phyloP scores from a whole-genome alignment of 1,140 invertebrate genomes.

The Tetragonula clypearis region DNA sequence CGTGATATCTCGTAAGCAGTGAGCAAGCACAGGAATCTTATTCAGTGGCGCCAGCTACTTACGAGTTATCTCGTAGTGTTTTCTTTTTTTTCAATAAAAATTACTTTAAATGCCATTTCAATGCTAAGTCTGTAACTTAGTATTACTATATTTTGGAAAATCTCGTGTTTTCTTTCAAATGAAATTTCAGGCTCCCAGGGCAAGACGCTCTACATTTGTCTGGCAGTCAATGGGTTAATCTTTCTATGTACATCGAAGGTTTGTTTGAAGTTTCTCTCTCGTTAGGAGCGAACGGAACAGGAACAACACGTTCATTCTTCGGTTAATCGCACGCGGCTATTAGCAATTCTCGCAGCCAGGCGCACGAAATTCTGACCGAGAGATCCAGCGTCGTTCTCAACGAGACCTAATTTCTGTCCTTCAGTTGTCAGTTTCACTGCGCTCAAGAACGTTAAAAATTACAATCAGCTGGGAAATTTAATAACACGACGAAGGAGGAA shows the following conservation, averaged over 20 bases:
- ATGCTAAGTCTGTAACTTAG: too few species aligned
- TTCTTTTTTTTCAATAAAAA: too few species aligned
- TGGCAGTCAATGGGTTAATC: not conserved
- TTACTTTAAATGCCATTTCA: too few species aligned
- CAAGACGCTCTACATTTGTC: too few species aligned
- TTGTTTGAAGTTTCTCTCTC: conserved; percentile 13
- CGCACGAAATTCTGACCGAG: not conserved
- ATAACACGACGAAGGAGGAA: not conserved
- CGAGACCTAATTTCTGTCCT: not conserved
- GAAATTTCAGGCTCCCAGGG: too few species aligned
- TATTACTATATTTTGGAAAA: too few species aligned
- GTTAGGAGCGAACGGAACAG: conserved; percentile 17
- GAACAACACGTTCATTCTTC: conserved; percentile 44
- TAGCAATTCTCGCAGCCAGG: too few species aligned
- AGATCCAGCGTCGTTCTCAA: not conserved
- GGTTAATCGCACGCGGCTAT: conserved; percentile 15
- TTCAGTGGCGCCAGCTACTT: too few species aligned
- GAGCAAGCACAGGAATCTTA: too few species aligned
- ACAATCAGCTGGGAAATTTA: not conserved
- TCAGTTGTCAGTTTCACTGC: not conserved
- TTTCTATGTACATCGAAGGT: not conserved
- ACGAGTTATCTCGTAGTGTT: too few species aligned
- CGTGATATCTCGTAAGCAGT: too few species aligned
- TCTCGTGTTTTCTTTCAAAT: too few species aligned
- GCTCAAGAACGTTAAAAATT: not conserved